Percentiles rank a stretch among this genome's conserved stretches.
phyloP scores from a whole-genome alignment of 1,140 invertebrate genomes.

The Atta cephalotes region DNA sequence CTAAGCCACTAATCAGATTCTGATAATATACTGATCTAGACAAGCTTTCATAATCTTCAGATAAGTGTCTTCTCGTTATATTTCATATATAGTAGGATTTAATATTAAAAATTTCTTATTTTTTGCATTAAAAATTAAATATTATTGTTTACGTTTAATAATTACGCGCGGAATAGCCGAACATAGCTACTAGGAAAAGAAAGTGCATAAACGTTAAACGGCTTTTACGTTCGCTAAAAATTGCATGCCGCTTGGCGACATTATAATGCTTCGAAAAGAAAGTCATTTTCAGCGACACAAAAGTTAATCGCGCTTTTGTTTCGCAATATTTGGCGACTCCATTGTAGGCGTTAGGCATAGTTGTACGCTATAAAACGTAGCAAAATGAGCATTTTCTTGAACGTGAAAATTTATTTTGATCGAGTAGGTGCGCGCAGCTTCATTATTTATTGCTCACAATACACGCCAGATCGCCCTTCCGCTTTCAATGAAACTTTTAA shows the following conservation, averaged over 20 bases:
- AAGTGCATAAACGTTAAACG: slow-evolving; percentile 34
- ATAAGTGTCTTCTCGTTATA: slow-evolving; percentile 50
- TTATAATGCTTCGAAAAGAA: slow-evolving; percentile 56
- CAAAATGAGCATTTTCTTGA: slow-evolving; percentile 62
- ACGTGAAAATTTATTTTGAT: slow-evolving; percentile 72
- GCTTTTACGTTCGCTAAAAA: slow-evolving; percentile 64
- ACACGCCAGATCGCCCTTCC: slow-evolving; percentile 39
- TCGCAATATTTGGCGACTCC: slow-evolving; percentile 50
- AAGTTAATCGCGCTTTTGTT: slow-evolving; percentile 61
- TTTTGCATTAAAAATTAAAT: background rate
- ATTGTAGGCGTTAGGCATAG: slow-evolving; percentile 35
- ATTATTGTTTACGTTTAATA: slow-evolving; percentile 4
- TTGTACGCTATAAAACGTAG: background rate
- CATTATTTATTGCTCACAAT: slow-evolving; percentile 75
- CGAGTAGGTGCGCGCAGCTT: slow-evolving; percentile 56
- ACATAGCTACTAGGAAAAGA: background rate
- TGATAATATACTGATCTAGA: slow-evolving; percentile 68
- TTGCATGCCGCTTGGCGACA: slow-evolving; percentile 30
- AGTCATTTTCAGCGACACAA: slow-evolving; percentile 57
- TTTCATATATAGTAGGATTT: slow-evolving; percentile 1
- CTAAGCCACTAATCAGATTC: slow-evolving; percentile 76
- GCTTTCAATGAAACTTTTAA: slow-evolving; percentile 76
- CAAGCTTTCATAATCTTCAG: slow-evolving; percentile 62
- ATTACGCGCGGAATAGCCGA: background rate
- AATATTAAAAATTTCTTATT: background rate